Conservation (phyloP, 2,113 vertebrate genomes). For the Podarcis cretensis region DNA sequence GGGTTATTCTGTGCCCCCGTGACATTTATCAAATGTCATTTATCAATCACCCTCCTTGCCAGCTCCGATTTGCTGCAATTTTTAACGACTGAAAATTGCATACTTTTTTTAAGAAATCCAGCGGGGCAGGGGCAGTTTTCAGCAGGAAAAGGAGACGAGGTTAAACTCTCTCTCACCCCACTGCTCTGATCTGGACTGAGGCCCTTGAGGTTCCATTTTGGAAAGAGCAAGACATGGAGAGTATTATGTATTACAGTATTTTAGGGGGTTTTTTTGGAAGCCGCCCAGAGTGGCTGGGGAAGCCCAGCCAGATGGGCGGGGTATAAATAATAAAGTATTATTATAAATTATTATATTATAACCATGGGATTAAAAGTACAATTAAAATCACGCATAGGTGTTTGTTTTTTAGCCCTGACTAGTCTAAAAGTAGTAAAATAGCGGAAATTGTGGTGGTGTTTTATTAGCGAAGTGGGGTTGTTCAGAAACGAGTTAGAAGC, state of each 20-base stretch:
- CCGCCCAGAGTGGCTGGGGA: no score
- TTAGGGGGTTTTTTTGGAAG: no score
- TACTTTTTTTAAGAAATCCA: background rate
- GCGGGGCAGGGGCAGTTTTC: background rate
- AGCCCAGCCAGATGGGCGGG: no score
- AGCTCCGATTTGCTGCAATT: background rate
- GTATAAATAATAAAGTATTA: no score
- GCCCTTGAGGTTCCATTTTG: background rate
- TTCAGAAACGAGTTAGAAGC: slow-evolving; percentile 7
- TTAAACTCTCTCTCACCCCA: no score
- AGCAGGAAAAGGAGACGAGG: background rate
- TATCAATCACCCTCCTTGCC: background rate
- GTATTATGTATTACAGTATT: no score
- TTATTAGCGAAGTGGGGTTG: background rate
- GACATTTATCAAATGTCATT: background rate
- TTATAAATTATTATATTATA: no score
- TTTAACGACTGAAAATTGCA: background rate
- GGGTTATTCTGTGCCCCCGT: background rate
- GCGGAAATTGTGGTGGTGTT: background rate
- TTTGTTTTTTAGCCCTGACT: background rate
- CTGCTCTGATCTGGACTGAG: no score
- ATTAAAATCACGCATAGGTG: background rate
- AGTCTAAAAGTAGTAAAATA: slow-evolving; percentile 23
- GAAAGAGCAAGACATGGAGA: background rate
- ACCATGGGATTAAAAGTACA: background rate